Conservation (phyloP, 1,140 invertebrate genomes). For the Drosophila paulistorum region DNA sequence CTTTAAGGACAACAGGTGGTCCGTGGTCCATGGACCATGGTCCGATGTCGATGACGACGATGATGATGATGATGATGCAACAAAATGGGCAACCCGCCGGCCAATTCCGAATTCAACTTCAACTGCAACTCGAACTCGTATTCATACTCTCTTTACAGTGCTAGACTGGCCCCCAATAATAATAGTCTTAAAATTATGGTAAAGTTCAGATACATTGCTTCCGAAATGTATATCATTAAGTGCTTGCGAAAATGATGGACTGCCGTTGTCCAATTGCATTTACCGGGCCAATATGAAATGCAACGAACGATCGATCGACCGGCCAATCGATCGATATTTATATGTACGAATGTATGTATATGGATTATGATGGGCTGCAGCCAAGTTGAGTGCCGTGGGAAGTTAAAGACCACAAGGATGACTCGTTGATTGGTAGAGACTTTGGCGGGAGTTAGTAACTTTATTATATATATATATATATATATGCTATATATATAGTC, state of each 20-base stretch:
- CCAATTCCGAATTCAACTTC: constrained; percentile 23
- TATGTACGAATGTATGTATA: constrained; percentile 4
- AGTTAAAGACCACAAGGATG: constrained; percentile 41
- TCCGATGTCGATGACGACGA: constrained; percentile 19
- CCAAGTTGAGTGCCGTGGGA: constrained; percentile 59
- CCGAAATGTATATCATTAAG: constrained; percentile 78
- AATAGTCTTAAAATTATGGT: constrained; percentile 74
- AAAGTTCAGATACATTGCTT: constrained; percentile 77
- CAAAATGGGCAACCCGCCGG: constrained; percentile 37
- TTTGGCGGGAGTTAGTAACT: constrained; percentile 13
- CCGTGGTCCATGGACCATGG: constrained; percentile 11
- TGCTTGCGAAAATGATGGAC: constrained; percentile 73
- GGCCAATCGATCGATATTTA: background rate
- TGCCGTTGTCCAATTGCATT: constrained; percentile 63
- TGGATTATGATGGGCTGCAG: constrained; percentile 32
- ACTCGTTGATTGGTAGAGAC: background rate
- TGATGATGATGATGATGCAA: constrained; percentile 41
- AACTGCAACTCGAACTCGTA: constrained; percentile 22
- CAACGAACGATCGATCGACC: background rate
- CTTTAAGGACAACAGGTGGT: constrained; percentile 79
- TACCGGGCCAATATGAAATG: constrained; percentile 30
- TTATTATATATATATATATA: too few relatives aligned
- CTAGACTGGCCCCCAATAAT: constrained; percentile 37
- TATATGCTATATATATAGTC: too few relatives aligned
- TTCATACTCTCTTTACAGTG: constrained; percentile 8